Conservation (phyloP, 2,113 vertebrate genomes). For the Chroicocephalus ridibundus region DNA sequence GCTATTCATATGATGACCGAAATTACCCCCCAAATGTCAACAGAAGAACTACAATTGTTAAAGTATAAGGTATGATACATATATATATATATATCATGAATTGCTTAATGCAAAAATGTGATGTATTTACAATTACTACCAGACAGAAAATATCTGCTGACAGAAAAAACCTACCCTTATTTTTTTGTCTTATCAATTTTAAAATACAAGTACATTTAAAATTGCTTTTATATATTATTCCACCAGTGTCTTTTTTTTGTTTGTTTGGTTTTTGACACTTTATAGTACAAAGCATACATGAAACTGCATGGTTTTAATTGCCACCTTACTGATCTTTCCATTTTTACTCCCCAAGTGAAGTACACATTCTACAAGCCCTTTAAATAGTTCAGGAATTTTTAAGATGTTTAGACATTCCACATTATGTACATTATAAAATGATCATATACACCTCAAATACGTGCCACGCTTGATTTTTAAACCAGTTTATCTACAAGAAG, state of each 20-base stretch:
- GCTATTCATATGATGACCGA: neutral
- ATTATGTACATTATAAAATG: neutral
- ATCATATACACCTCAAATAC: neutral
- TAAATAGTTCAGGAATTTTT: neutral
- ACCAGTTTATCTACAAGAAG: neutral
- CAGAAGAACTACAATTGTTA: neutral
- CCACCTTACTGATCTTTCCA: conserved; percentile 46
- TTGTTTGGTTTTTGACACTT: neutral
- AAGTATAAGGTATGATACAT: neutral
- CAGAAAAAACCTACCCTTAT: neutral
- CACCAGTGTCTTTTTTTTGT: neutral
- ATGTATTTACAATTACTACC: neutral
- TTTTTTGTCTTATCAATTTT: neutral
- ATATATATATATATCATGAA: neutral
- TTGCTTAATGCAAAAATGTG: neutral
- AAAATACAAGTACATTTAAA: neutral
- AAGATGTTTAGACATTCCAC: neutral
- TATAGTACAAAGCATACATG: neutral
- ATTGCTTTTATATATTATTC: neutral
- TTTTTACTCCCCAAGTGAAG: neutral
- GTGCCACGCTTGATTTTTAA: neutral
- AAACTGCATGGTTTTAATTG: conserved; percentile 5
- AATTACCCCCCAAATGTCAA: neutral
- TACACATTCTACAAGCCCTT: neutral
- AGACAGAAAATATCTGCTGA: neutral